Evolutionary conservation across 2,888 invertebrate genomes (phyloP).

Genomic region (Cordilura impudica): DNA sequence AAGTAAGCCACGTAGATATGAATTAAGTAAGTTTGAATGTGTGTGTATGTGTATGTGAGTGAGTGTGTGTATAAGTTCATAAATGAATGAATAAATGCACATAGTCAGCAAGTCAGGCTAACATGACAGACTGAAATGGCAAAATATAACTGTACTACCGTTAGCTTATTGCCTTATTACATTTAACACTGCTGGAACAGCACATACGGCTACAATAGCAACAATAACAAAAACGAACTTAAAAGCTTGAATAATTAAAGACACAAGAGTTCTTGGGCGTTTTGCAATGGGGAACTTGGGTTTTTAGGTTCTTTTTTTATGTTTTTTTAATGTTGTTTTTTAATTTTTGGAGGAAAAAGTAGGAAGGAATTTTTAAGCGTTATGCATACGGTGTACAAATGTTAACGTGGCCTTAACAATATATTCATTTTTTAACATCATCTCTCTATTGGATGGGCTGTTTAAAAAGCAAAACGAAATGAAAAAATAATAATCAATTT

Average conservation of each 20-base stretch:
- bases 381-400: slow-evolving; percentile 11
- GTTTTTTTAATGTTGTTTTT: background rate
- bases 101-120: slow-evolving; percentile 20
- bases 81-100: slow-evolving; percentile 44
- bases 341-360: background rate
- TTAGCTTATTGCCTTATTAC: slow-evolving; percentile 35
- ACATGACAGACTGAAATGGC: background rate
- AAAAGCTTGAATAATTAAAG: slow-evolving; percentile 52
- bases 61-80: slow-evolving; percentile 21
- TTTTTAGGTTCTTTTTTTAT: no score
- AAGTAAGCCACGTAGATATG: slow-evolving; percentile 47
- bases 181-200: background rate
- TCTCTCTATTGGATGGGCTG: slow-evolving; percentile 1
- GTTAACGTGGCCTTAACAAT: background rate
- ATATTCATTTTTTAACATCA: background rate
- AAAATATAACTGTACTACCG: slow-evolving; percentile 18
- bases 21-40: slow-evolving; percentile 27
- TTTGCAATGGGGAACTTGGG: slow-evolving; percentile 25
- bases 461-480: slow-evolving; percentile 3
- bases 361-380: slow-evolving; percentile 23
- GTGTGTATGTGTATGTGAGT: background rate
- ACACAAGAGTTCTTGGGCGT: slow-evolving; percentile 39
- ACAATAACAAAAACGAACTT: slow-evolving; percentile 25
- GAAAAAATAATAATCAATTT: slow-evolving; percentile 27
- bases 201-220: background rate